Percentiles rank a stretch among this genome's conserved stretches.
Conservation (phyloP, 1,140 invertebrate genomes). For the Magallana angulata region DNA sequence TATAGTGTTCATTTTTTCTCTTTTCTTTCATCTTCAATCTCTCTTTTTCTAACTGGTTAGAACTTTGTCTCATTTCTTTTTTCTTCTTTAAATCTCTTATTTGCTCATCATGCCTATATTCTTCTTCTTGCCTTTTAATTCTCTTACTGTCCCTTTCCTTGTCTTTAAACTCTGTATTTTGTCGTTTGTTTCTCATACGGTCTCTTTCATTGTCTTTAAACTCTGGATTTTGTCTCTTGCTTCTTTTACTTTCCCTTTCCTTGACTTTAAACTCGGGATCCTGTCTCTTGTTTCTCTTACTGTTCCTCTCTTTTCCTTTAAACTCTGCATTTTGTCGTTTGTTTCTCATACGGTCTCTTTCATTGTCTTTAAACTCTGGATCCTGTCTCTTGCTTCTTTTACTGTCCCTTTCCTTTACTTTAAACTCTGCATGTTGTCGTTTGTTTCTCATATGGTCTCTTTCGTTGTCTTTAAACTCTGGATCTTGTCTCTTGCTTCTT, state of each 20-base stretch:
- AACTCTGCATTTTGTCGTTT: conserved; percentile 8
- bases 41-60: conserved; percentile 5
- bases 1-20: conserved; percentile 36
- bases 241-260: conserved; percentile 40
- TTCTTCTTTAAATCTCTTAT: conserved; percentile 28
- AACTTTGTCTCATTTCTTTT: conserved; percentile 46
- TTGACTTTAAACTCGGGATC: conserved; percentile 43
- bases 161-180: conserved; percentile 31
- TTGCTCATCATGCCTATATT: conserved; percentile 39
- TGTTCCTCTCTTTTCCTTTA: background rate
- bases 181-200: conserved; percentile 15
- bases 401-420: conserved; percentile 24
- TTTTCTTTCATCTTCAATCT: conserved; percentile 34
- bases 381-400: conserved; percentile 29
- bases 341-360: conserved; percentile 9
- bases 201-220: background rate
- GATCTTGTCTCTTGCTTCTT: background rate
- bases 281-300: conserved; percentile 22
- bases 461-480: background rate
- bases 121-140: conserved; percentile 37
- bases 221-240: background rate
- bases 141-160: conserved; percentile 37
- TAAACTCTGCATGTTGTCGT: conserved; percentile 20
- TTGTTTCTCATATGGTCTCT: conserved; percentile 39
- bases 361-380: background rate